Base-by-base conservation (phyloP, 2,797 vertebrate genomes). In the Catamblyrhynchus diadema region DNA sequence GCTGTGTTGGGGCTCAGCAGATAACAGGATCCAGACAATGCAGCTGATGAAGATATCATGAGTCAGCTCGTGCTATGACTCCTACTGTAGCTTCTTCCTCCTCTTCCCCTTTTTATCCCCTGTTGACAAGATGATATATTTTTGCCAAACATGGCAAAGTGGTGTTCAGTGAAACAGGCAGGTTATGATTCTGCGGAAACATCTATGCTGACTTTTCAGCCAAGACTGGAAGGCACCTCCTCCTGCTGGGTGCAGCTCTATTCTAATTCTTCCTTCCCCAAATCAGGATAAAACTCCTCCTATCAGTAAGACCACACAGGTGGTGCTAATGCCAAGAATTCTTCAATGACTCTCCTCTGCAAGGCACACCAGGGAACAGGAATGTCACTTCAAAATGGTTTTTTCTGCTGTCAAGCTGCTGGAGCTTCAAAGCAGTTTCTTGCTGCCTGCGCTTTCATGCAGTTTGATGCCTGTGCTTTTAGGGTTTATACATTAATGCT, bases 361-460 rank as follows among this genome's bases (percentile, higher is more conserved):
- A 85, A 54, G 24, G 35, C 60, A 28, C 59, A 73, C 5, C 25
- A 78, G 33, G 61, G 33, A 93, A 85, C 18, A 87, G 72, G 39
- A 54, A 67, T 67, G 62, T 60, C 66, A 56, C 35, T 70, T 78
- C 42, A 88, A 81, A 73, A 28, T 5, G 1, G 8, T 64, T 85
- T 87, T 73, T 73, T n/a, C 33, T 87, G 45, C 56, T 91, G 66
- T 93, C 57, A 91, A 30, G 33, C 37, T 87, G 21, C 62, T 75
- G 50, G 45, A 91, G 32, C 62, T 94, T 94, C 81, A 93, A 48
- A 91, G 71, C 14, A 41, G 18, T 67, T 80, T 72, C 80, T 82
- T 75, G 17, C 28, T 81, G 44, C 42, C 57, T 67, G 20, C 48
- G 70, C 28, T 84, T 89, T 93, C 70, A 67, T 59, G 81, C 51